These are phyloP conservation scores for Merodon equestris DNA, from an alignment of 2,888 invertebrate species.

Conservation along the genomic window DNA sequence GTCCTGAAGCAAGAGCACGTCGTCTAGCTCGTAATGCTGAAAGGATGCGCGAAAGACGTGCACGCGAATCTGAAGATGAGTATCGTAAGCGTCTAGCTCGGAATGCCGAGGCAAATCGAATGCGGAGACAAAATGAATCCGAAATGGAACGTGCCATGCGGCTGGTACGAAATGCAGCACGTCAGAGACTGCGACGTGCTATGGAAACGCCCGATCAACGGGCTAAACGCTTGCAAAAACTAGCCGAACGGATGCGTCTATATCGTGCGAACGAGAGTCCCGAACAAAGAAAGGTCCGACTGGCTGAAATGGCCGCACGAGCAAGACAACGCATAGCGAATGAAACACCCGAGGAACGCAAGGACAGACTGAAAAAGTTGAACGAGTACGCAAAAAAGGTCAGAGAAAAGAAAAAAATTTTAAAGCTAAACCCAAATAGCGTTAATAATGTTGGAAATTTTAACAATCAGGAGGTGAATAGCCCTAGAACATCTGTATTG, in stretches of 20 bases:
- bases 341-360: conserved; percentile 77
- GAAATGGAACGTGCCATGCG: conserved; percentile 78
- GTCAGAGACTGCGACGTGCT: conserved; percentile 77
- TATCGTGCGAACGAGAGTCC: conserved; percentile 77
- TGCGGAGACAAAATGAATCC: conserved; percentile 77
- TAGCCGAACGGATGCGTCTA: conserved; percentile 78
- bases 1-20: conserved; percentile 78
- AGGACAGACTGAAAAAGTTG: conserved; percentile 78
- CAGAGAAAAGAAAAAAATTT: conserved; percentile 78
- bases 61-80: conserved; percentile 78
- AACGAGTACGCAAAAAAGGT: conserved; percentile 79
- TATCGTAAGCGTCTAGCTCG: conserved; percentile 77
- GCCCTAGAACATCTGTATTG: conserved; percentile 60
- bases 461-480: conserved; percentile 64
- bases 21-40: conserved; percentile 79
- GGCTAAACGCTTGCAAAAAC: conserved; percentile 75
- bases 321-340: conserved; percentile 78
- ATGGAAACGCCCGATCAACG: conserved; percentile 79
- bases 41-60: conserved; percentile 78
- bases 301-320: conserved; percentile 78
- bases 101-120: conserved; percentile 78
- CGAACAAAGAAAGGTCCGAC: conserved; percentile 77
- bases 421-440: conserved; percentile 74
- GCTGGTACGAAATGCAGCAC: conserved; percentile 78
- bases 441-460: conserved; percentile 69